Conservation (phyloP, 2,113 vertebrate species). For the Megalops atlanticus region DNA sequence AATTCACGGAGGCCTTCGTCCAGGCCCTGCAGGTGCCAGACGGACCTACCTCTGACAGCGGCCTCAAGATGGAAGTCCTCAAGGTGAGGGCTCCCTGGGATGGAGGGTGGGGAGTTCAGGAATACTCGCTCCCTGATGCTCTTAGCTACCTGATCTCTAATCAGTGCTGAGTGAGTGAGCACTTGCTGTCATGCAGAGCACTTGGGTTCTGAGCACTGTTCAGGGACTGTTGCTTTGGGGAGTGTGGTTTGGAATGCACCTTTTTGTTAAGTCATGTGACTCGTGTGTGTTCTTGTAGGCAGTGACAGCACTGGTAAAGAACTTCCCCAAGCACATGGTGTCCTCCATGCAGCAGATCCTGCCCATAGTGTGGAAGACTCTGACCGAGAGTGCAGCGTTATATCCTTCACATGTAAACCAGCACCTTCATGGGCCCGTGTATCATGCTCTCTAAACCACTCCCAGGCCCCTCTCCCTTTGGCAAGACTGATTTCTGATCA, state of each 20-base stretch:
- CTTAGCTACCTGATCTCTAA: too few relatives aligned
- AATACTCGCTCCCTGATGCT: too few relatives aligned
- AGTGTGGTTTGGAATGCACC: too few relatives aligned
- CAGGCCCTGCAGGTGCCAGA: constrained; percentile 95
- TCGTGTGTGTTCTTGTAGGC: constrained; percentile 71
- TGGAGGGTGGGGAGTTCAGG: too few relatives aligned
- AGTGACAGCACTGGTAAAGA: constrained; percentile 94
- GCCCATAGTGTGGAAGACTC: constrained; percentile 94
- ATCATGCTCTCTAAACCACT: too few relatives aligned
- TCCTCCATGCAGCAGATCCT: constrained; percentile 97
- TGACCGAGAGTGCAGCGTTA: constrained; percentile 96
- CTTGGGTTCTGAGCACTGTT: too few relatives aligned
- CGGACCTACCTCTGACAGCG: constrained; percentile 89
- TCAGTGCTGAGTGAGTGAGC: too few relatives aligned
- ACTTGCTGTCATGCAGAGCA: too few relatives aligned
- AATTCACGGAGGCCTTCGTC: constrained; percentile 95
- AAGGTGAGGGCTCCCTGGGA: constrained; percentile 71
- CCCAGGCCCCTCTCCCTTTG: too few relatives aligned
- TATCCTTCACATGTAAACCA: constrained; percentile 77
- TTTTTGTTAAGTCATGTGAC: not conserved
- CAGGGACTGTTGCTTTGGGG: too few relatives aligned
- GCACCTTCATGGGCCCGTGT: too few relatives aligned
- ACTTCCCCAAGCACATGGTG: constrained; percentile 96
- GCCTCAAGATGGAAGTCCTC: constrained; percentile 96
- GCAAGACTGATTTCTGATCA: too few relatives aligned